Conservation (phyloP, 92 coral and sea anemone species). For the Plumapathes pennacea region DNA sequence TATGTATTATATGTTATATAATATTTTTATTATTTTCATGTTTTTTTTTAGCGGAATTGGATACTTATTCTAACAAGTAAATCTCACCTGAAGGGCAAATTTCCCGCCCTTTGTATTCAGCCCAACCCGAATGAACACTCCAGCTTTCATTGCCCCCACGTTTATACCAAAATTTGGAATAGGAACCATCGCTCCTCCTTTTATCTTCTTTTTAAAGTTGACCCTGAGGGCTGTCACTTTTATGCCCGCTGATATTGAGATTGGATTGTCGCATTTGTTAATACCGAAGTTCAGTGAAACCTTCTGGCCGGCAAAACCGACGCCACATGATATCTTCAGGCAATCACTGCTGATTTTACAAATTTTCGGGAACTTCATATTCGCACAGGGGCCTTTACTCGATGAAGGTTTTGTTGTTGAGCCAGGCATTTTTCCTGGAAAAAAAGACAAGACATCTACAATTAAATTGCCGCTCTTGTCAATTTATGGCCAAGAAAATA, state of each 20-base stretch:
- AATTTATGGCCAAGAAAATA: background rate
- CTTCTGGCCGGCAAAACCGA: conserved; percentile 33
- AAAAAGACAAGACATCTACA: background rate
- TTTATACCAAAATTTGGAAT: conserved; percentile 35
- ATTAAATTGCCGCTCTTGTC: background rate
- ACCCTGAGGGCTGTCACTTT: conserved; percentile 28
- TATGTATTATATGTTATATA: too few species aligned
- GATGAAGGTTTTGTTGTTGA: background rate
- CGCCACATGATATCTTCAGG: conserved; percentile 11
- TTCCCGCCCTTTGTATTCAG: conserved; percentile 19
- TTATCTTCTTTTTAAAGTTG: conserved; percentile 10
- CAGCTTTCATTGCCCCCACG: conserved; percentile 11
- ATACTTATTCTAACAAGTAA: too few species aligned
- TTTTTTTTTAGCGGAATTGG: too few species aligned
- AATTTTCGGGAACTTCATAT: conserved; percentile 17
- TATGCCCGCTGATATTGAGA: conserved; percentile 24
- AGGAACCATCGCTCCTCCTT: conserved; percentile 14
- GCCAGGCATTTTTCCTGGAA: background rate
- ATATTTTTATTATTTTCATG: too few species aligned
- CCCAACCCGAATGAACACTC: conserved; percentile 20
- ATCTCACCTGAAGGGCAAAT: conserved; percentile 25
- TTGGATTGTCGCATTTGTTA: conserved; percentile 46
- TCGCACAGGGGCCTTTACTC: conserved; percentile 8
- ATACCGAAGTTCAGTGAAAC: conserved; percentile 20
- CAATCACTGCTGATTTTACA: conserved; percentile 48